phyloP scores from a whole-genome alignment of 2,113 vertebrate genomes.

The Laticauda colubrina region DNA sequence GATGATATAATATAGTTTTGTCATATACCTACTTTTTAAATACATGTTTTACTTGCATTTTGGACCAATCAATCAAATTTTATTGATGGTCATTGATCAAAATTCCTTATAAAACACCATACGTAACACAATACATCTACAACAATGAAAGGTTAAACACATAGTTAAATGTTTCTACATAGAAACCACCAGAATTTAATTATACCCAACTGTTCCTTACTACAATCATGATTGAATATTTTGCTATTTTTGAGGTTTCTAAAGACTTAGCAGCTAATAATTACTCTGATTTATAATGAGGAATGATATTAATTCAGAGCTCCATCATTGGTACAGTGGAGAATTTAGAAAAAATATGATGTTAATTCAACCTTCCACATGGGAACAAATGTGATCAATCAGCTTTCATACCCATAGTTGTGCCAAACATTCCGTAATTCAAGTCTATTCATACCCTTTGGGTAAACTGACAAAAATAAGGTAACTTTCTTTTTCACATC shows the following conservation, averaged over 20 bases:
- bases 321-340: not conserved
- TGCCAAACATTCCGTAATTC: not conserved
- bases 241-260: not conserved
- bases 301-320: not conserved
- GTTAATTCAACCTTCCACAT: not conserved
- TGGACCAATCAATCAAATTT: not conserved
- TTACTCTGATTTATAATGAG: not conserved
- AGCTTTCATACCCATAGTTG: not conserved
- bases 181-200: not conserved
- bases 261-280: not conserved
- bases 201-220: not conserved
- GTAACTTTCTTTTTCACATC: not conserved
- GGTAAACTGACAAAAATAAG: not conserved
- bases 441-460: not conserved
- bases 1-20: not conserved
- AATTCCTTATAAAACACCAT: not conserved
- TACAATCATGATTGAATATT: not conserved
- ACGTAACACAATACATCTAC: not conserved
- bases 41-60: not conserved
- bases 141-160: not conserved
- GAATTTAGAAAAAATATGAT: not conserved
- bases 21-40: not conserved
- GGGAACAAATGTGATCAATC: not conserved
- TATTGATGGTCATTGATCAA: not conserved
- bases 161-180: not conserved